These are phyloP conservation scores for Numenius phaeopus DNA, from an alignment of 2,797 vertebrate species.

Conservation along the genomic window DNA sequence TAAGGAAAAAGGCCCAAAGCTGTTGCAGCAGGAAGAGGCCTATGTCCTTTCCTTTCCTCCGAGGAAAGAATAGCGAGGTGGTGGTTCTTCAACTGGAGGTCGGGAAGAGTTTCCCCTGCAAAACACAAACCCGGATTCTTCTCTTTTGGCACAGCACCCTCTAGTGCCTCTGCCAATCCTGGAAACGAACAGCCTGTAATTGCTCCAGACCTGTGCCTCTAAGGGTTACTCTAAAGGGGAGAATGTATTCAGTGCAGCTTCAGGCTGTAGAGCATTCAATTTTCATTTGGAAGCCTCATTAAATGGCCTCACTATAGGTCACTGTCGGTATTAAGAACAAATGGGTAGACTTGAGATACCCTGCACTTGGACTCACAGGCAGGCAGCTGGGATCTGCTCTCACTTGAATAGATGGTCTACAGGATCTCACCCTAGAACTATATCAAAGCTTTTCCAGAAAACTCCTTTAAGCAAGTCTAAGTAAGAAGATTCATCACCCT, in stretches of 20 bases:
- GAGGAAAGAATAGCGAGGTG: neutral
- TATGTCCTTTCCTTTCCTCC: accelerated
- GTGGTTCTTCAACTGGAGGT: neutral
- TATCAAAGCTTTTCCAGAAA: neutral
- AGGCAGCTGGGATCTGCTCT: neutral
- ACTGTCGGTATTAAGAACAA: neutral
- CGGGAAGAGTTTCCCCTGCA: neutral
- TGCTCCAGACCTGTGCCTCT: neutral
- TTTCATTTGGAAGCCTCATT: neutral
- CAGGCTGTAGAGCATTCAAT: neutral
- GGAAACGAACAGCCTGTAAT: neutral
- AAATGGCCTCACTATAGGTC: accelerated
- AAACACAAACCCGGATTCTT: neutral
- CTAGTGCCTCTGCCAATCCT: neutral
- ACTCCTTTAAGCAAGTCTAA: neutral
- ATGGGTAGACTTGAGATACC: accelerated
- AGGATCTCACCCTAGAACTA: neutral
- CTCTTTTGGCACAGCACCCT: neutral
- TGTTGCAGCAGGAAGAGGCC: neutral
- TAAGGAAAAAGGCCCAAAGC: neutral
- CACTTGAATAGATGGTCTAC: neutral
- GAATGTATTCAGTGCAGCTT: neutral
- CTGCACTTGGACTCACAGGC: accelerated
- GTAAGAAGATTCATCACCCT: neutral
- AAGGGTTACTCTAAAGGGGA: neutral